These are phyloP conservation scores for Tetramorium alpestre DNA, from an alignment of 1,140 invertebrate genomes.

Conservation along the genomic window DNA sequence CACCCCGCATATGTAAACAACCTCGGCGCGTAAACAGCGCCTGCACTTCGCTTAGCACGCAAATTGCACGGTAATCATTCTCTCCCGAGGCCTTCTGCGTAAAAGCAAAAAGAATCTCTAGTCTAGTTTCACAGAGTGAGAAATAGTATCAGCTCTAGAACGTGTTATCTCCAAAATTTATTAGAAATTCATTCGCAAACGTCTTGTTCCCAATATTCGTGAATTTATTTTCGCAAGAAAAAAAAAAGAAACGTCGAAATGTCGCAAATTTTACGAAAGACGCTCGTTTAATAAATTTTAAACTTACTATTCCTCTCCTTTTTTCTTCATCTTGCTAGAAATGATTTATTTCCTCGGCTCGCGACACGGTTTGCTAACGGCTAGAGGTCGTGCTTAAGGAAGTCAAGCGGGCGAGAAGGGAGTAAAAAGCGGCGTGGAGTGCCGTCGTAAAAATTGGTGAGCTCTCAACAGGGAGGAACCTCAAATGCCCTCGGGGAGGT, in stretches of 20 bases:
- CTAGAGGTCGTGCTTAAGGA: slow-evolving; percentile 25
- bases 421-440: slow-evolving; percentile 40
- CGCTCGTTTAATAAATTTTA: neutral
- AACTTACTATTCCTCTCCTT: neutral
- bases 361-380: slow-evolving; percentile 45
- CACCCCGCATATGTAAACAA: slow-evolving; percentile 40
- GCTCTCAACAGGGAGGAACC: slow-evolving; percentile 75
- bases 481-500: slow-evolving; percentile 76
- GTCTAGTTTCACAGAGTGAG: neutral
- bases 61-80: slow-evolving; percentile 33
- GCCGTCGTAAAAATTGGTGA: slow-evolving; percentile 79
- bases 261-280: neutral
- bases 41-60: slow-evolving; percentile 10
- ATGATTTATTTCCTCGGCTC: slow-evolving; percentile 47
- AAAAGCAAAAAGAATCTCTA: neutral
- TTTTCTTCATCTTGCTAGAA: neutral
- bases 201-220: neutral
- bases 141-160: neutral
- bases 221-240: neutral
- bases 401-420: neutral
- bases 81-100: neutral
- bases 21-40: slow-evolving; percentile 6
- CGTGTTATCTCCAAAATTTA: neutral
- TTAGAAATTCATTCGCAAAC: neutral
- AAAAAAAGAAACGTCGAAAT: neutral